These are phyloP conservation scores for Elysia chlorotica DNA, from an alignment of 1,140 invertebrate species.

Conservation along the genomic window DNA sequence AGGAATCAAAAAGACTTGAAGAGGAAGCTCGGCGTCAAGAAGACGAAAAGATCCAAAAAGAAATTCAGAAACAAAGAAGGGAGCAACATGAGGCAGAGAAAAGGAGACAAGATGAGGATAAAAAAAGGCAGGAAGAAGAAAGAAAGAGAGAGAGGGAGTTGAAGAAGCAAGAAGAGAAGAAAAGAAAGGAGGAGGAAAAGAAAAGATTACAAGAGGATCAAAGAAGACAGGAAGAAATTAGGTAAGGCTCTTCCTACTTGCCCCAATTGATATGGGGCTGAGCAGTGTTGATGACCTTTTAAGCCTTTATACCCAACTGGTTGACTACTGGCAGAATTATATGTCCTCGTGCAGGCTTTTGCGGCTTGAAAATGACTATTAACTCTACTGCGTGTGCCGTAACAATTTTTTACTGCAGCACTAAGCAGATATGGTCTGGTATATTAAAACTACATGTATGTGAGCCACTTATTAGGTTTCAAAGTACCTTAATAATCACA, in stretches of 20 bases:
- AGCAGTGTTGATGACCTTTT: too few species aligned
- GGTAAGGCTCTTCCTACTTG: too few species aligned
- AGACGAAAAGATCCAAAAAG: neutral
- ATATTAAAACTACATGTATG: too few species aligned
- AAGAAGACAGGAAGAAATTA: neutral
- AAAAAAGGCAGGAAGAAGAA: slow-evolving; percentile 9
- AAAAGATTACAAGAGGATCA: neutral
- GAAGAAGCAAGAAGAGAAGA: slow-evolving; percentile 18
- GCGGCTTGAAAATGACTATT: too few species aligned
- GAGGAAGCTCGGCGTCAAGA: neutral
- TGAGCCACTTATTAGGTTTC: too few species aligned
- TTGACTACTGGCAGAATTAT: too few species aligned
- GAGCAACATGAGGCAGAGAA: slow-evolving; percentile 5
- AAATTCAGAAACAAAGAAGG: neutral
- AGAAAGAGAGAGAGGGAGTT: slow-evolving; percentile 11
- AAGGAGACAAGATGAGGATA: neutral
- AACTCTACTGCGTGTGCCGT: too few species aligned
- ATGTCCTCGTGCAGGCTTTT: too few species aligned
- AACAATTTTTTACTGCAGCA: too few species aligned
- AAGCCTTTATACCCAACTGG: too few species aligned
- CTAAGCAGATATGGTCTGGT: neutral
- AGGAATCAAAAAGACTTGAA: slow-evolving; percentile 4
- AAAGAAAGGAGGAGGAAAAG: slow-evolving; percentile 14
- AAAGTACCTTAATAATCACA: too few species aligned
- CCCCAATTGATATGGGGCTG: too few species aligned